Evolutionary conservation across 2,888 invertebrate species (phyloP).

Genomic region (Diadegma fenestrale): DNA sequence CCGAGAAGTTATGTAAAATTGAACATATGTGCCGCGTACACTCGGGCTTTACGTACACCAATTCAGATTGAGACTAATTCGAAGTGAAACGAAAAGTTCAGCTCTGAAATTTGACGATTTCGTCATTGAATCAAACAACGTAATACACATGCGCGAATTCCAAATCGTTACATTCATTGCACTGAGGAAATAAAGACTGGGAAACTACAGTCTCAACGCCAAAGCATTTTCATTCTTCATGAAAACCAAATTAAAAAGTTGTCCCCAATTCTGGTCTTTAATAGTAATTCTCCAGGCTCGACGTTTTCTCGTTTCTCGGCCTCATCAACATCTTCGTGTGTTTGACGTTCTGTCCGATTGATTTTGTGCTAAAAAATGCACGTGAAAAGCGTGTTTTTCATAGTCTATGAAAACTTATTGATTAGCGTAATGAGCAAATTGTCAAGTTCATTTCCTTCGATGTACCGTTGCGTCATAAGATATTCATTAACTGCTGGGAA

Average conservation of each 20-base stretch:
- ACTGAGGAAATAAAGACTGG: not conserved
- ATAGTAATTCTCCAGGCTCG: not conserved
- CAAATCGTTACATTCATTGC: slow-evolving; percentile 27
- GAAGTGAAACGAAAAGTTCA: not conserved
- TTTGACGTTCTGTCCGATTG: no score
- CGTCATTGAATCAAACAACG: not conserved
- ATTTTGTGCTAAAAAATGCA: no score
- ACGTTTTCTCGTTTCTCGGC: no score
- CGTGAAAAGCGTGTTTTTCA: not conserved
- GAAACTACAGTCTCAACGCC: no score
- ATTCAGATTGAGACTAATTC: slow-evolving; percentile 45
- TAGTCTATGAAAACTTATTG: not conserved
- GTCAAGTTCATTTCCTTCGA: not conserved
- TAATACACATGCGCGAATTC: slow-evolving; percentile 8
- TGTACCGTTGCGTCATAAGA: not conserved
- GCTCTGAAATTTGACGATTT: slow-evolving; percentile 44
- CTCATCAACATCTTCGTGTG: no score
- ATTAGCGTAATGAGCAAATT: not conserved
- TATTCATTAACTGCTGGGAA: not conserved
- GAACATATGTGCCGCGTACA: slow-evolving; percentile 33
- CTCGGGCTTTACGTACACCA: slow-evolving; percentile 20
- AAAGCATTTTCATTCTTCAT: not conserved
- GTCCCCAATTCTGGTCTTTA: no score
- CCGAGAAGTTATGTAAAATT: slow-evolving; percentile 60
- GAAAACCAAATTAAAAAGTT: no score